These are phyloP conservation scores for Diabrotica virgifera DNA, from an alignment of 1,140 invertebrate species.

Conservation along the genomic window DNA sequence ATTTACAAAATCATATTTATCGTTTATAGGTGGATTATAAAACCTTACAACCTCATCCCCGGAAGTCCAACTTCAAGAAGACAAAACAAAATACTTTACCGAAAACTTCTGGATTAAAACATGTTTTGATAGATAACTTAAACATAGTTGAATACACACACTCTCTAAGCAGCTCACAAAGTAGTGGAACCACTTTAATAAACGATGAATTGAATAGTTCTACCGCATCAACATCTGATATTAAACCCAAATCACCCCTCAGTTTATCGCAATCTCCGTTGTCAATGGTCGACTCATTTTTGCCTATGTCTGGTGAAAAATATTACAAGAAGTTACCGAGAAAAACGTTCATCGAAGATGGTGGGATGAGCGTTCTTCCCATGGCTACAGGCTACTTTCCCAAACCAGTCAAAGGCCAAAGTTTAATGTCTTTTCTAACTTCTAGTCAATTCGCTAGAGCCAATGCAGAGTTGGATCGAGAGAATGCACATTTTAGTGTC, in stretches of 20 bases:
- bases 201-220: conserved; percentile 26
- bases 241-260: conserved; percentile 10
- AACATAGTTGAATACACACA: conserved; percentile 45
- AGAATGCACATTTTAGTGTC: conserved; percentile 85
- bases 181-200: conserved; percentile 21
- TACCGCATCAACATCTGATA: conserved; percentile 12
- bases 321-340: conserved; percentile 52
- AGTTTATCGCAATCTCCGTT: conserved; percentile 28
- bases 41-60: conserved; percentile 22
- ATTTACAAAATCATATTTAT: too few relatives aligned
- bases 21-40: conserved; percentile 42
- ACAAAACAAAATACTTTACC: conserved; percentile 24
- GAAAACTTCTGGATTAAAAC: conserved; percentile 25
- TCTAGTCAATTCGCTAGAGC: conserved; percentile 68
- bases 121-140: conserved; percentile 42
- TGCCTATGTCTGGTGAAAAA: conserved; percentile 54
- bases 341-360: conserved; percentile 65
- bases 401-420: conserved; percentile 68
- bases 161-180: conserved; percentile 33
- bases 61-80: conserved; percentile 16
- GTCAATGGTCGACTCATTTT: conserved; percentile 41
- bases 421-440: conserved; percentile 69
- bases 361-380: conserved; percentile 55
- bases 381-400: conserved; percentile 62
- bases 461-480: conserved; percentile 76